Evolutionary conservation across 2,113 vertebrate genomes (phyloP).

Genomic region (Cochlearius cochlearius): DNA sequence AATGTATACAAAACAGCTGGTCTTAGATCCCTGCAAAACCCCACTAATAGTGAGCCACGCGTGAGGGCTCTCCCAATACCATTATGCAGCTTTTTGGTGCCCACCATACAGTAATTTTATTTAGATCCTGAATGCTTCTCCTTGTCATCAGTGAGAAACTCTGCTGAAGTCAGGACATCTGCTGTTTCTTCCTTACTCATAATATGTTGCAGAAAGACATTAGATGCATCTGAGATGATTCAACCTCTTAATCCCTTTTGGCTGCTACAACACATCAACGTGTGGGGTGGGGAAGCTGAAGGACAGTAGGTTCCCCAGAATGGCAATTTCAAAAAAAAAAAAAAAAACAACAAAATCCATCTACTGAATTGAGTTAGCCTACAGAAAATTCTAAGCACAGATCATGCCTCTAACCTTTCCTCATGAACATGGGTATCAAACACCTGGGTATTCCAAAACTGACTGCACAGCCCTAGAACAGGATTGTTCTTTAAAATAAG

Average conservation of each 20-base stretch:
- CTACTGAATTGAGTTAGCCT: not conserved
- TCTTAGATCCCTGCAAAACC: not conserved
- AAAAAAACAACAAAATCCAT: not conserved
- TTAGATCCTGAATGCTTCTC: not conserved
- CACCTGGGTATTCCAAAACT: not conserved
- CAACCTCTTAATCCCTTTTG: not conserved
- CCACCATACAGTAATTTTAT: not conserved
- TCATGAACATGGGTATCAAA: not conserved
- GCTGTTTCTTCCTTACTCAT: not conserved
- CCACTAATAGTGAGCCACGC: accelerated
- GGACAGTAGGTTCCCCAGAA: not conserved
- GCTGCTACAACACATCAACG: not conserved
- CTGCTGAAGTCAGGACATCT: not conserved
- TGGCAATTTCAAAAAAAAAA: not conserved
- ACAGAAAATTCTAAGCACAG: not conserved
- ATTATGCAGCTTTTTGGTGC: not conserved
- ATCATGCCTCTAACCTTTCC: not conserved
- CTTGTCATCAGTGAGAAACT: not conserved
- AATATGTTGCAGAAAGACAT: not conserved
- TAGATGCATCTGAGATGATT: not conserved
- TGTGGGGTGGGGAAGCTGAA: not conserved
- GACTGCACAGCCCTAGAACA: not conserved
- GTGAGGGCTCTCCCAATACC: not conserved
- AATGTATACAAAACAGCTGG: not conserved
- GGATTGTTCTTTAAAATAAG: not conserved